Percentiles rank a stretch among this genome's conserved stretches.
Conservation (phyloP, 1,140 invertebrate genomes). For the Drosophila punjabiensis region DNA sequence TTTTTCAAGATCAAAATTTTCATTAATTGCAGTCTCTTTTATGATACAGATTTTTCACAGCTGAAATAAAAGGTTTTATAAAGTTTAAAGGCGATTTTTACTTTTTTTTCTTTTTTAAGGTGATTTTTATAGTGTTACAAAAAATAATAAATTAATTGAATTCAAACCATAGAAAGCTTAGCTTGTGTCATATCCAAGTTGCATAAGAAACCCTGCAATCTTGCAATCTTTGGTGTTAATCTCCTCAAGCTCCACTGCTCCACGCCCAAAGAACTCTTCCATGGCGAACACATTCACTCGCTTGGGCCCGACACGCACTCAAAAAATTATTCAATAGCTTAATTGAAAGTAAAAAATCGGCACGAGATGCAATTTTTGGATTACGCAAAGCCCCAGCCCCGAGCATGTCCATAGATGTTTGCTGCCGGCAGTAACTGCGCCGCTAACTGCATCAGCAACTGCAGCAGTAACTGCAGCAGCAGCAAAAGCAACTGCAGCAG, state of each 20-base stretch:
- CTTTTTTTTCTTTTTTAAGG: background rate
- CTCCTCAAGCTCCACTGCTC: conserved; percentile 6
- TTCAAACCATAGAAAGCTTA: background rate
- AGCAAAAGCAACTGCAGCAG: conserved; percentile 7
- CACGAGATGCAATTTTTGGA: conserved; percentile 79
- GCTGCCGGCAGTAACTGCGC: conserved; percentile 37
- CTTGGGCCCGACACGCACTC: conserved; percentile 63
- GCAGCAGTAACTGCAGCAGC: conserved; percentile 6
- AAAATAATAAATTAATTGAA: background rate
- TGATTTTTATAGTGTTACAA: background rate
- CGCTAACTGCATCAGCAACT: conserved; percentile 21
- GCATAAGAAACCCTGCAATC: conserved; percentile 8
- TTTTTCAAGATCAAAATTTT: conserved; percentile 27
- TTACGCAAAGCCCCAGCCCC: conserved; percentile 69
- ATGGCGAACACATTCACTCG: conserved; percentile 59
- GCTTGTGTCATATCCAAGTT: background rate
- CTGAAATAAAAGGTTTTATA: too few species aligned
- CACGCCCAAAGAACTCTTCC: conserved; percentile 46
- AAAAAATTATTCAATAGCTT: conserved; percentile 83
- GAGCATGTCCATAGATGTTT: conserved; percentile 59
- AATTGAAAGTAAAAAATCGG: conserved; percentile 79
- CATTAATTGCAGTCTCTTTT: conserved; percentile 3
- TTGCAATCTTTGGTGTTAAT: conserved; percentile 13
- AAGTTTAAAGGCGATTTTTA: background rate
- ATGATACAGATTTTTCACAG: background rate